Conservation (phyloP, 2,888 invertebrate genomes). For the Andrena camellia region DNA sequence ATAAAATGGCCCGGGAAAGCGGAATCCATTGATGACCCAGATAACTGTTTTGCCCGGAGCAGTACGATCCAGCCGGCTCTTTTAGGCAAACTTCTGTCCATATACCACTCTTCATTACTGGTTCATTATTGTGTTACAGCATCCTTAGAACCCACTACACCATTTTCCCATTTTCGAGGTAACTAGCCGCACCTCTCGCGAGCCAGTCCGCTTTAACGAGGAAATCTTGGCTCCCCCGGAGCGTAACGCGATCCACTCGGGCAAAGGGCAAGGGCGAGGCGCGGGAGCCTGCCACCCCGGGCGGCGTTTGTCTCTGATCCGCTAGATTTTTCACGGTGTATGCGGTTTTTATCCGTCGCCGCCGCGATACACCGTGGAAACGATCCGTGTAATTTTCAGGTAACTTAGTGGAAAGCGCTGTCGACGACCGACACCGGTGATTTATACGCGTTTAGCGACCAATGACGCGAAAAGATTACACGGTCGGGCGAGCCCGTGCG, state of each 20-base stretch:
- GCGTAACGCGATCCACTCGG: neutral
- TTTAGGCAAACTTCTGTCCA: neutral
- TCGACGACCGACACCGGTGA: conserved; percentile 76
- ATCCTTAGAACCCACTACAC: too few species aligned
- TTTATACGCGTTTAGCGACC: conserved; percentile 76
- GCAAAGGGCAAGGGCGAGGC: conserved; percentile 16
- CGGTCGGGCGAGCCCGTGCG: conserved; percentile 61
- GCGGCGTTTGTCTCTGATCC: neutral
- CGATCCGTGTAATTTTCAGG: conserved; percentile 80
- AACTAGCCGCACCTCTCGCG: neutral
- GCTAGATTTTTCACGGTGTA: conserved; percentile 25
- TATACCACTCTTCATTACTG: neutral
- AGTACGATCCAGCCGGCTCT: neutral
- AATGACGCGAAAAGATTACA: conserved; percentile 83
- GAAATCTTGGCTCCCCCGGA: neutral
- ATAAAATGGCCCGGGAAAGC: neutral
- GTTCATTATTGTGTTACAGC: neutral
- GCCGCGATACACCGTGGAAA: conserved; percentile 69
- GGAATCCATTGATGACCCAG: neutral
- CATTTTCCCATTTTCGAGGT: too few species aligned
- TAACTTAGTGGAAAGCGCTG: conserved; percentile 72
- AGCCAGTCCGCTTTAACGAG: neutral
- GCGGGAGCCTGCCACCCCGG: neutral
- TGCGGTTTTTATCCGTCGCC: conserved; percentile 18
- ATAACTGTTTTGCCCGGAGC: neutral